phyloP scores from a whole-genome alignment of 2,797 vertebrate species.

The Oreortyx pictus region DNA sequence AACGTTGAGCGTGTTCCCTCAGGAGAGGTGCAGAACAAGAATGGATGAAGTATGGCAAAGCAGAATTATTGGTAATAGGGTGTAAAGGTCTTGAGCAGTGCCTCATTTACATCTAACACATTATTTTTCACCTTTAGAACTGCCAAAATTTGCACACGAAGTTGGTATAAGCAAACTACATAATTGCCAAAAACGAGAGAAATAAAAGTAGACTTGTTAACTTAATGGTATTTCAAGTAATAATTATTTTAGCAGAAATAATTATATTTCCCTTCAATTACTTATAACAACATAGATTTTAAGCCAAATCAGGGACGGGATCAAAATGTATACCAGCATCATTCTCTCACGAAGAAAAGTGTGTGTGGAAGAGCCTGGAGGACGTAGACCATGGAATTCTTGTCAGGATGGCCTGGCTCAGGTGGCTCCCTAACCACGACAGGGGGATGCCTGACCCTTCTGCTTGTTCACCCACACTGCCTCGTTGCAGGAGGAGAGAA shows the following conservation, averaged over 20 bases:
- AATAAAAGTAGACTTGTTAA: conserved; percentile 45
- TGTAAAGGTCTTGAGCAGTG: not conserved
- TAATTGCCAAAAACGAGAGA: conserved; percentile 39
- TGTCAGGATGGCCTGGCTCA: not conserved
- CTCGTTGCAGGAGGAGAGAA: not conserved
- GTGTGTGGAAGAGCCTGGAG: not conserved
- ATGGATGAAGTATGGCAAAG: not conserved
- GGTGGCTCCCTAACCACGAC: not conserved
- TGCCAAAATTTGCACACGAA: not conserved
- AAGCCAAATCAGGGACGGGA: not conserved
- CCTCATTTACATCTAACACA: not conserved
- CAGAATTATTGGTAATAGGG: not conserved
- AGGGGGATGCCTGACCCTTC: not conserved
- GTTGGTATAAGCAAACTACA: conserved; percentile 6
- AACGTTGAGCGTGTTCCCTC: not conserved
- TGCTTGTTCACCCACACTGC: not conserved
- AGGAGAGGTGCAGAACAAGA: not conserved
- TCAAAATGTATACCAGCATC: not conserved
- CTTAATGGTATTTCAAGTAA: conserved; percentile 18
- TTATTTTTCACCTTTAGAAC: conserved; percentile 11
- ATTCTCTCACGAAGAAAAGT: not conserved
- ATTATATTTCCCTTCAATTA: conserved; percentile 34
- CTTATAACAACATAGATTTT: not conserved
- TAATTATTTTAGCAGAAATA: conserved; percentile 51
- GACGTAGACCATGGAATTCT: not conserved